Evolutionary conservation across 2,797 vertebrate species (phyloP), one percentile per base, ranked within the genome.

Genomic region (Craterocephalus amniculus): DNA sequence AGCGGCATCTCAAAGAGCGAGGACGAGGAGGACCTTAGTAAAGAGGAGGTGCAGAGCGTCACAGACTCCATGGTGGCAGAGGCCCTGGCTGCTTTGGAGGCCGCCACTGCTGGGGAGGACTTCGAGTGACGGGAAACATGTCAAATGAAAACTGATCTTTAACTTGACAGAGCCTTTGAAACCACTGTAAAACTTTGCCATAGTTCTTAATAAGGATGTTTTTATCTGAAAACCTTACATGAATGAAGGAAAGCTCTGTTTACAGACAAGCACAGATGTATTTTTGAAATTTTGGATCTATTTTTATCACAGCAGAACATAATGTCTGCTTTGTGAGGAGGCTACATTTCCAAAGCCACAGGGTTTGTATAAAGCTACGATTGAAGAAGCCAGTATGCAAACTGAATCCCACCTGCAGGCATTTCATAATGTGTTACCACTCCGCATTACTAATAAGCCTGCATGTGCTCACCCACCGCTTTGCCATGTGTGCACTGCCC

Each of bases 41-140:
- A 65, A 0, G 83, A 81, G 22, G 92, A 93, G 32, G 9, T 63
- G 68, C 70, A 76, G 6, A 94, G 81, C 12, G 65, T 95, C 1
- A 95, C 95, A 0, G 97, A 99, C 5, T 95, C 92, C 0, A 98
- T 97, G 70, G 94, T 99, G 69, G 97, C 96, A 0, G 98, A 97
- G 87, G 97, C 97, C 18, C 95, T 99, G 0, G 97, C 97, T 0
- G 97, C 97, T 0, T 69, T 99, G 52, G 97, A 96, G 77, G 97
- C 96, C 5, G 97, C 97, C 36, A 98, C 97, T 0, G 97, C 96
- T 0, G 97, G 96, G 18, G 97, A 99, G 90, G 96, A 98, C 1
- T 74, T 65, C 1, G 96, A 97, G 4, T 94, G 89, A 92, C 51
- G 12, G 36, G 63, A n/a, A 36, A 0, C 43, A 35, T 2, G 29